Evolutionary conservation across 2,113 vertebrate genomes (phyloP).

Genomic region (Percopsis transmontana): DNA sequence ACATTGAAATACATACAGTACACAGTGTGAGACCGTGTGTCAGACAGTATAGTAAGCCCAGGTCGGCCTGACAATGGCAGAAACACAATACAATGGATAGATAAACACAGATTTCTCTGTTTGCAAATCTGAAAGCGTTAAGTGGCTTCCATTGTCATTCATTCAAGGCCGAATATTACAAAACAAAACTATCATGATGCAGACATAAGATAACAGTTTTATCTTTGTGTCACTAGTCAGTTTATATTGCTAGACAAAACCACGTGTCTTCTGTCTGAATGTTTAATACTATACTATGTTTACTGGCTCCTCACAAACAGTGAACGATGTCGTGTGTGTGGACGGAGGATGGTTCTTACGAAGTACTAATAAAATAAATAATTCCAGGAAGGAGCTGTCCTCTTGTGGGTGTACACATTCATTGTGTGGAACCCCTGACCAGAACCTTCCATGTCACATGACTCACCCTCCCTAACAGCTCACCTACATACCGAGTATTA

Average conservation of each 20-base stretch:
- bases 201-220: constrained; percentile 30
- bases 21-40: constrained; percentile 36
- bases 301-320: constrained; percentile 8
- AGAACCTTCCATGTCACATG: constrained; percentile 15
- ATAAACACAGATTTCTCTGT: constrained; percentile 40
- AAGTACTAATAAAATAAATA: constrained; percentile 35
- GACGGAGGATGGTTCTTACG: constrained; percentile 13
- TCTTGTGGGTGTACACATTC: constrained; percentile 18
- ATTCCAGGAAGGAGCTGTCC: constrained; percentile 38
- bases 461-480: constrained; percentile 34
- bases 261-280: constrained; percentile 13
- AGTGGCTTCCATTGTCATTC: constrained; percentile 44
- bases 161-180: constrained; percentile 9
- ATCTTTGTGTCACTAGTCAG: constrained; percentile 46
- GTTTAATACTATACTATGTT: neutral
- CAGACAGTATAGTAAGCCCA: constrained; percentile 46
- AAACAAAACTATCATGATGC: constrained; percentile 12
- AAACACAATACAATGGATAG: constrained; percentile 41
- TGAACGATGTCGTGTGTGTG: constrained; percentile 16
- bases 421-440: constrained; percentile 50
- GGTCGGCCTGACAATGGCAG: constrained; percentile 26
- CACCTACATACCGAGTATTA: neutral
- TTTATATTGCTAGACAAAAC: constrained; percentile 31
- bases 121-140: constrained; percentile 39
- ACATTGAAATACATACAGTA: constrained; percentile 41